Percentiles rank a stretch among this genome's conserved stretches.
These are phyloP conservation scores for Carcinoscorpius rotundicauda DNA, from an alignment of 1,140 invertebrate species.

Conservation along the genomic window DNA sequence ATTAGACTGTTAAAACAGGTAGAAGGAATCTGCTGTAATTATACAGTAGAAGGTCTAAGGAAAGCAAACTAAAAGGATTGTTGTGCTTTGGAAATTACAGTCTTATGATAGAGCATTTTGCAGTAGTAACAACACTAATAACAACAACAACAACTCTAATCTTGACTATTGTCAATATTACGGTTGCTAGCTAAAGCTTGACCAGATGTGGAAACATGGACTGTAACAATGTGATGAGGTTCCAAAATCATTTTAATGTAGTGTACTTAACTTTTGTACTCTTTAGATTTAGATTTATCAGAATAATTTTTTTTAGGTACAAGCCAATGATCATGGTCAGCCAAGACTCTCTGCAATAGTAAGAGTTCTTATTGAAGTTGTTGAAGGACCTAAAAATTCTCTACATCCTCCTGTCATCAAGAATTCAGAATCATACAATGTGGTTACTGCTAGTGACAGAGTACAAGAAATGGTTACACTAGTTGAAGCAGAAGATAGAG, in stretches of 20 bases:
- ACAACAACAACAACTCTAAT: too few species aligned
- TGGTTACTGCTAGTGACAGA: constrained; percentile 69
- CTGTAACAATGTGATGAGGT: too few species aligned
- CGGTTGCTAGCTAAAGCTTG: too few species aligned
- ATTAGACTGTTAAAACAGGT: too few species aligned
- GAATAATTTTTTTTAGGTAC: constrained; percentile 46
- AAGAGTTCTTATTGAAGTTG: constrained; percentile 43
- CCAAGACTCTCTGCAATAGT: constrained; percentile 41
- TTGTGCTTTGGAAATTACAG: too few species aligned
- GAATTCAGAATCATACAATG: constrained; percentile 46
- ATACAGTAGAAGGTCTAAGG: too few species aligned
- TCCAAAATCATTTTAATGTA: neutral
- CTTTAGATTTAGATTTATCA: constrained; percentile 53
- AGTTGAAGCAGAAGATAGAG: constrained; percentile 65
- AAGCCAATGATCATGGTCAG: constrained; percentile 51
- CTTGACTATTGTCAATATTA: too few species aligned
- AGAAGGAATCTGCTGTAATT: too few species aligned
- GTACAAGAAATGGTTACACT: constrained; percentile 68
- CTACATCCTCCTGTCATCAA: constrained; percentile 49
- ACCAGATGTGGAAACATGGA: too few species aligned
- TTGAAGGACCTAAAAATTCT: constrained; percentile 32
- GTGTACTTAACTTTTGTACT: constrained; percentile 19
- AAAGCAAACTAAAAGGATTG: too few species aligned
- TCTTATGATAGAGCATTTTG: too few species aligned
- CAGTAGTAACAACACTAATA: too few species aligned